A percentile compares a stretch with the other conserved stretches of the same genome.
These are phyloP conservation scores for Urosaurus nigricauda DNA, from an alignment of 2,797 vertebrate genomes.

Conservation along the genomic window DNA sequence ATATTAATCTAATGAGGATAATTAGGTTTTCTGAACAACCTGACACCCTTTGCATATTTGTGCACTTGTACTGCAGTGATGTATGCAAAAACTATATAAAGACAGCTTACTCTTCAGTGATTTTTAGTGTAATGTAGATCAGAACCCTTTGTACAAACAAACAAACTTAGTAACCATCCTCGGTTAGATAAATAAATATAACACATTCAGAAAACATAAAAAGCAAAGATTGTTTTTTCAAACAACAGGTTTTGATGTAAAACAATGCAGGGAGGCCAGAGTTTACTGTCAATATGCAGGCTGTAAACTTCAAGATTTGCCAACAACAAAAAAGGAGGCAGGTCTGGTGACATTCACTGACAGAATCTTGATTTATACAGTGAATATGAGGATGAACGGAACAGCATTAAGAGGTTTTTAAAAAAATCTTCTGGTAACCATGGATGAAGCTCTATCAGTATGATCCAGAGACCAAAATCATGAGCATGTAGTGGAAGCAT, in stretches of 20 bases:
- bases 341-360: not conserved
- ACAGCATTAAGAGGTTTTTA: too few species aligned
- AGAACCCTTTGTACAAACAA: not conserved
- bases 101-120: not conserved
- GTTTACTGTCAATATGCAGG: constrained; percentile 17
- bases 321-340: not conserved
- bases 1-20: too few species aligned
- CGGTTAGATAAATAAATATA: not conserved
- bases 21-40: too few species aligned
- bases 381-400: not conserved
- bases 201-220: not conserved
- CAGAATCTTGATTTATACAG: not conserved
- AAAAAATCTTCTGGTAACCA: too few species aligned
- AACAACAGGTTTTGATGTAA: not conserved
- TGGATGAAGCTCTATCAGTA: too few species aligned
- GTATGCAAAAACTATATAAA: not conserved
- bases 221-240: not conserved
- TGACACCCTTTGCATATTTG: not conserved
- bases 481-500: too few species aligned
- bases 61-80: not conserved
- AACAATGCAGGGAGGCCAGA: not conserved
- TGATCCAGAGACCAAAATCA: too few species aligned
- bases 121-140: not conserved
- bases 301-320: not conserved
- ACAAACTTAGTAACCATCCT: not conserved